Conservation (phyloP, 1,140 invertebrate species). For the Drosophila mojavensis region DNA sequence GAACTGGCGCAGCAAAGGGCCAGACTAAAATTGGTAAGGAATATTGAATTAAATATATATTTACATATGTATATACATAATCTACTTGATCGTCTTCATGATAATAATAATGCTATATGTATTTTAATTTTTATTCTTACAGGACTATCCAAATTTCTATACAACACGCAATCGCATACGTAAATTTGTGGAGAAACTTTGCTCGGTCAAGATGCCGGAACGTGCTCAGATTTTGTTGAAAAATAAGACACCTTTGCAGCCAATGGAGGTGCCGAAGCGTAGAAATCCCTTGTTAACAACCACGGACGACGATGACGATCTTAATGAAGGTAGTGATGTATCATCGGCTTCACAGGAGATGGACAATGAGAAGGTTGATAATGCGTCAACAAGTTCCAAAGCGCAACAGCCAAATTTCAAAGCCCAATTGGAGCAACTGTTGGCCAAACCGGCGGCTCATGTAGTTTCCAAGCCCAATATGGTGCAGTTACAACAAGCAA, state of each 20-base stretch:
- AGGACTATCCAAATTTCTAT: constrained; percentile 74
- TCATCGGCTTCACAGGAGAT: constrained; percentile 25
- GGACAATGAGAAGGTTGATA: constrained; percentile 20
- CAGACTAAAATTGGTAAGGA: constrained; percentile 61
- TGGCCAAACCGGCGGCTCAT: constrained; percentile 60
- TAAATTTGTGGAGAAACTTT: constrained; percentile 78
- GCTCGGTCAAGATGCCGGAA: constrained; percentile 61
- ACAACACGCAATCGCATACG: constrained; percentile 76
- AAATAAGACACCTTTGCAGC: constrained; percentile 55
- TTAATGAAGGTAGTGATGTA: constrained; percentile 2
- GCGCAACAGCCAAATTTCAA: constrained; percentile 55
- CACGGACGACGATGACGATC: constrained; percentile 28
- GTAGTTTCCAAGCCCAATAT: not conserved
- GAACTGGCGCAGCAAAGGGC: constrained; percentile 63
- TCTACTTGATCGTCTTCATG: too few relatives aligned
- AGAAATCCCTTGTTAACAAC: not conserved
- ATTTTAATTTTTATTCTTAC: not conserved
- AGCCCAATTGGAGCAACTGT: constrained; percentile 62
- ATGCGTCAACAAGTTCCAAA: constrained; percentile 21
- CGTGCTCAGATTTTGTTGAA: constrained; percentile 53
- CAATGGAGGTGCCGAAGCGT: constrained; percentile 39
- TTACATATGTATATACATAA: too few relatives aligned
- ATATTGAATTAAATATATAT: too few relatives aligned
- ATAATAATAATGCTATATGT: too few relatives aligned
- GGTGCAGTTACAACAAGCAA: constrained; percentile 12